Conservation (phyloP, 2,113 vertebrate species). For the Setophaga coronata region DNA sequence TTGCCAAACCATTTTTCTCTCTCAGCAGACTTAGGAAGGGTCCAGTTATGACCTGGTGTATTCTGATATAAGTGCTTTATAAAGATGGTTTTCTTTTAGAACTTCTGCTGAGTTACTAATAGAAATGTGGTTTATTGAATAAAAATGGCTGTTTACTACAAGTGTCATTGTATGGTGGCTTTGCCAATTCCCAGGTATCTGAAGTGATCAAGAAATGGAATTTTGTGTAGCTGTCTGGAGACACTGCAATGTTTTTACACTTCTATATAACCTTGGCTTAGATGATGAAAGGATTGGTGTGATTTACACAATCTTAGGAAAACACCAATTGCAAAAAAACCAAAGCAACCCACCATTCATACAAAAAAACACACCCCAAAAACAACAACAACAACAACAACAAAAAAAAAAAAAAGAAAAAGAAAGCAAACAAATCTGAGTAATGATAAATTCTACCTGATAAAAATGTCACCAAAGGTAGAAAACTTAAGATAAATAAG, state of each 20-base stretch:
- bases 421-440: neutral
- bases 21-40: neutral
- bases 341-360: neutral
- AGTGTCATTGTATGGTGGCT: neutral
- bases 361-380: neutral
- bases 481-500: neutral
- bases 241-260: neutral
- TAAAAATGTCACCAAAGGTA: neutral
- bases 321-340: accelerated
- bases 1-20: neutral
- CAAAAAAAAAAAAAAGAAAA: neutral
- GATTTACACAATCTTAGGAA: neutral
- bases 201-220: neutral
- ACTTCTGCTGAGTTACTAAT: neutral
- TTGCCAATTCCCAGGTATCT: neutral
- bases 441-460: neutral
- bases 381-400: too few relatives aligned
- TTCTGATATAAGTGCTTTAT: neutral
- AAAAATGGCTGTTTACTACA: neutral
- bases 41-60: neutral
- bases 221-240: neutral
- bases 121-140: neutral
- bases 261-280: neutral
- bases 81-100: neutral
- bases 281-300: neutral